phyloP scores from a whole-genome alignment of 2,888 invertebrate genomes.

The Stratiomys singularior region DNA sequence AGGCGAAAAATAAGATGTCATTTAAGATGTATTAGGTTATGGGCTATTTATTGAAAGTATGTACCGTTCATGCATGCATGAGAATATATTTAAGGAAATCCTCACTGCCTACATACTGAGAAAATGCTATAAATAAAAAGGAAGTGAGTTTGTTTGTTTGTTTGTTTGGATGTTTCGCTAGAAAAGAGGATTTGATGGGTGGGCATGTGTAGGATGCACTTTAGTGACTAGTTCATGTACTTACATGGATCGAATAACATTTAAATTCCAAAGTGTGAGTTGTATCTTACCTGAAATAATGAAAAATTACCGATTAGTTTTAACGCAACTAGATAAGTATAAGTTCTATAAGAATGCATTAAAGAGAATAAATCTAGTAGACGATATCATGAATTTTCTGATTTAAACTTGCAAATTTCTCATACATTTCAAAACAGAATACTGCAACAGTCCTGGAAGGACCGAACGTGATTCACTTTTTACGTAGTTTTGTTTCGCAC shows the following conservation, averaged over 20 bases:
- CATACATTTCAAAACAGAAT: no score
- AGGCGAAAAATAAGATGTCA: slow-evolving; percentile 37
- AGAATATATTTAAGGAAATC: not conserved
- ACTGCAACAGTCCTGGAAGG: no score
- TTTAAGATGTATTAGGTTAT: slow-evolving; percentile 24
- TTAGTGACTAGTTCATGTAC: not conserved
- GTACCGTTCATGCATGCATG: slow-evolving; percentile 3
- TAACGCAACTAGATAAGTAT: no score
- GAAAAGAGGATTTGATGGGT: not conserved
- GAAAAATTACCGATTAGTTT: not conserved
- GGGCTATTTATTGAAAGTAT: slow-evolving; percentile 35
- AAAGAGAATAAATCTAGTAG: no score
- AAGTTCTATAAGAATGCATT: no score
- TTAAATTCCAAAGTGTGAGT: not conserved
- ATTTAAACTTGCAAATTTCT: no score
- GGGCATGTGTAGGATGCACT: not conserved
- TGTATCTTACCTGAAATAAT: not conserved
- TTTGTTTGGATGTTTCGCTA: not conserved
- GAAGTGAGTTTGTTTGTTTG: not conserved
- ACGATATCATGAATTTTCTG: no score
- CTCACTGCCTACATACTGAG: not conserved
- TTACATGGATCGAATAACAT: slow-evolving; percentile 7
- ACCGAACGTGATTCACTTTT: no score
- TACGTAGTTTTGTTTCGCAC: no score
- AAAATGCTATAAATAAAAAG: not conserved